A percentile compares a stretch with the other conserved stretches of the same genome.
phyloP scores from a whole-genome alignment of 1,140 invertebrate species.

The Aphaenogaster ashmeadi region DNA sequence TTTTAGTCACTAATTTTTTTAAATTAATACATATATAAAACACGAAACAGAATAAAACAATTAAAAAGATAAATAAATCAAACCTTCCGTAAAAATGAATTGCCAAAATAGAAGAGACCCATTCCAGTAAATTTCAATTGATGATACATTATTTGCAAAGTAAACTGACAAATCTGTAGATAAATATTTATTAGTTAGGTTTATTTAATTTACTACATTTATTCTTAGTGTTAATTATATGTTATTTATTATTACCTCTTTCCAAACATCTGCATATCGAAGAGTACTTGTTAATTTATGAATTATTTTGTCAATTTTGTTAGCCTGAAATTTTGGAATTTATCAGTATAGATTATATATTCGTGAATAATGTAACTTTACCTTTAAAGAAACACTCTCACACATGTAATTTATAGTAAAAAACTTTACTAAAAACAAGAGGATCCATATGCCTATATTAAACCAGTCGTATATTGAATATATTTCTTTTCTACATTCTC shows the following conservation, averaged over 20 bases:
- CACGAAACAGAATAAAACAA: background rate
- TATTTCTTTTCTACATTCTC: background rate
- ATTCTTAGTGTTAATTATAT: background rate
- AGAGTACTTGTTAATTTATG: background rate
- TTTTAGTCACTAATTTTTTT: no score
- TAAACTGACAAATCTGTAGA: background rate
- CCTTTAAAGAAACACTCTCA: conserved; percentile 23
- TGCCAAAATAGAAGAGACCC: conserved; percentile 14
- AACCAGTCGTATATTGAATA: background rate
- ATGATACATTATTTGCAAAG: background rate
- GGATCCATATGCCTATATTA: background rate
- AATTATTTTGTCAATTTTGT: background rate
- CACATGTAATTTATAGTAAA: background rate
- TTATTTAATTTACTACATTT: background rate
- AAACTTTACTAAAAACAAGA: background rate
- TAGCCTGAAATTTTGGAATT: conserved; percentile 10
- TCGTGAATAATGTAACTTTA: background rate
- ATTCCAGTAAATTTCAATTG: conserved; percentile 1
- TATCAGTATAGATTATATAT: background rate
- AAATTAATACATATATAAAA: no score
- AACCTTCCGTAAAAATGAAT: background rate
- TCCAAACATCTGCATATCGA: background rate
- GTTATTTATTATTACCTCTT: conserved; percentile 9
- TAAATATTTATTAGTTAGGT: background rate
- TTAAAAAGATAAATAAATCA: background rate